A percentile compares a stretch with the other conserved stretches of the same genome.
phyloP scores from a whole-genome alignment of 2,113 vertebrate genomes.

The Pampusana beccarii region DNA sequence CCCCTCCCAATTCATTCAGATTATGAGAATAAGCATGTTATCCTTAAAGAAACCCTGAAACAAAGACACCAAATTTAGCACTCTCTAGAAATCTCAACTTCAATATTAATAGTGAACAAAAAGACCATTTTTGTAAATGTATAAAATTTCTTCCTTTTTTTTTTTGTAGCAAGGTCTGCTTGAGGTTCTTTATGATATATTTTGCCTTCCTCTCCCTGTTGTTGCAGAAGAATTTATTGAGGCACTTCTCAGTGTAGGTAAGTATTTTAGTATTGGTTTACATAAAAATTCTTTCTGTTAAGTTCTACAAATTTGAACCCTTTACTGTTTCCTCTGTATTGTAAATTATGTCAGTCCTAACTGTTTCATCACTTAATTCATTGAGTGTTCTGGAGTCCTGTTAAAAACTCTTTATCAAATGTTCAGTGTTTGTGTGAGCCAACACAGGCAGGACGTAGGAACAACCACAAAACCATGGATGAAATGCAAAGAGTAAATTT shows the following conservation, averaged over 20 bases:
- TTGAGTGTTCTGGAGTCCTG: neutral
- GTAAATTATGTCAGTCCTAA: neutral
- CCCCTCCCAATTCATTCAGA: neutral
- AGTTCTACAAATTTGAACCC: neutral
- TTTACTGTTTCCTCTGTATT: neutral
- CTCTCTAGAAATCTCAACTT: neutral
- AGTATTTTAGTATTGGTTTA: conserved; percentile 46
- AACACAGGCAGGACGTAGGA: no score
- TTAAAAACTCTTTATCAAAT: neutral
- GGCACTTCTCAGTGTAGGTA: conserved; percentile 94
- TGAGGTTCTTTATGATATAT: conserved; percentile 97
- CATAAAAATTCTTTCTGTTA: neutral
- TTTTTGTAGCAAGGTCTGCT: conserved; percentile 87
- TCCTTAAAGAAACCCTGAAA: neutral
- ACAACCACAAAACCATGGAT: no score
- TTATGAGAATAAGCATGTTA: neutral
- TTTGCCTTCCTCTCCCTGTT: conserved; percentile 93
- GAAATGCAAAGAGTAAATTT: no score
- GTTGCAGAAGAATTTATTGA: conserved; percentile 93
- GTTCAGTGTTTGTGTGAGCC: neutral
- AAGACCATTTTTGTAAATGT: neutral
- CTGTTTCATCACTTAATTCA: neutral
- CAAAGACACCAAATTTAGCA: neutral
- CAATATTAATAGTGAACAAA: neutral
- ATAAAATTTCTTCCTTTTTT: neutral